Evolutionary conservation across 2,113 vertebrate genomes (phyloP), one percentile per base, ranked within the genome.

Genomic region (Apeltes quadracus): DNA sequence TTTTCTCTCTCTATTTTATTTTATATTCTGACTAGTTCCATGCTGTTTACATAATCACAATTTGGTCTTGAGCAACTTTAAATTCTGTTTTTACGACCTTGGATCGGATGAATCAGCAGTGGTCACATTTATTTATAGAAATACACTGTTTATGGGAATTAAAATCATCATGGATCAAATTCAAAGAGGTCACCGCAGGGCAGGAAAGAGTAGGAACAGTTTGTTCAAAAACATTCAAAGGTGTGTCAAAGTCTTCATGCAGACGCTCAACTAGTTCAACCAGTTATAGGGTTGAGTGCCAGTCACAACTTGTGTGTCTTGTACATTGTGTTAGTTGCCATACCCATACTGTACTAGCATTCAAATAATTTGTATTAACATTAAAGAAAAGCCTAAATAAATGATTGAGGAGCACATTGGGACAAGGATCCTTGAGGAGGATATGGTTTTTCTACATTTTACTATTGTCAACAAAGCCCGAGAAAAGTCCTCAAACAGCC

Each of bases 251-350:
- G 0, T 77, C 12, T 4, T 46, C 0, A 0, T 5, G 54, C 15
- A 43, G 59, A 12, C 1, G 15, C 57, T 13, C 2, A 76, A 88
- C 82, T 0, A 9, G 82, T 39, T 75, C 0, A 61, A 58, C 88
- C 50, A 13, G 90, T 83, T 1, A 58, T 0, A n/a, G 51, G 1
- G 0, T 14, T 1, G 4, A 15, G 32, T 32, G 20, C 2, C 0
- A 48, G 29, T 1, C 2, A 32, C 1, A 20, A 7, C 1, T 15
- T 22, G 0, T 14, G 10, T 6, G 36, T n/a, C n/a, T n/a, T n/a
- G n/a, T n/a, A n/a, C 27, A 41, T 5, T 36, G 34, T 48, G 55
- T 36, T 51, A 11, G 22, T 58, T 41, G 29, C 1, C 15, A n/a
- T 39, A n/a, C 11, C 7, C 0, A 25, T 16, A 44, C 3, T 39